Base-by-base conservation (phyloP, 2,113 vertebrate genomes). In the Nansenia antarctica region DNA sequence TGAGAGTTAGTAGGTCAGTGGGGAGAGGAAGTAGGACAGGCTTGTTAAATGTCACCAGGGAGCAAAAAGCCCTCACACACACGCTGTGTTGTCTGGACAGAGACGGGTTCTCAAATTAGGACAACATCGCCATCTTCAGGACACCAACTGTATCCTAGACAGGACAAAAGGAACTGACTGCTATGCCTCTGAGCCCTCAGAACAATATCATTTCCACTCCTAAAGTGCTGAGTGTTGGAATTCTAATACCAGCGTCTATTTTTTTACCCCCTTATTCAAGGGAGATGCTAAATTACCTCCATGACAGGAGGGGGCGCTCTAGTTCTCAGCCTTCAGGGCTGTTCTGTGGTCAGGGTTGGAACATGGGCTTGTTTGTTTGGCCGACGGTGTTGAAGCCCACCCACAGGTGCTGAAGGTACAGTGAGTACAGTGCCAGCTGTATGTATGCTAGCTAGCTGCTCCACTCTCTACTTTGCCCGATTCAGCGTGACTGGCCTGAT, bases 111-210 rank as follows among this genome's bases (percentile, higher is more conserved):
- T 58, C 65, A 83, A 67, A 70, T 78, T 74, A 86, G 79, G 64
- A 70, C 83, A 90, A 92, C 77, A 84, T 65, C 86, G 80, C 91
- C 92, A 90, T 90, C 92, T 93, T 70, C 87, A 92, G 92, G 91
- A 68, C 8, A 61, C 35, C 27, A 37, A 55, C 3, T 39, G 58
- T 3, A 54, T 6, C 53, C 11, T 27, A 31, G 47, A 18, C 3
- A 2, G 2, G 27, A 31, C 18, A 61, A 24, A 60, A 54, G 18
- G 47, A 55, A 42, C 31, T 37, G 47, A n/a, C n/a, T n/a, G n/a
- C 24, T n/a, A 47, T 47, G 42, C 42, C 49, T 20, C 20, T 8
- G 49, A 24, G 49, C 12, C 9, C 45, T 22, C 2, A 35, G 53
- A 76, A 60, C 39, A 72, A 67, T 54, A 49, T 29, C 45, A 24